Evolutionary conservation across 1,140 invertebrate genomes (phyloP), one percentile per base, ranked within the genome.

Genomic region (Eumaeus atala): DNA sequence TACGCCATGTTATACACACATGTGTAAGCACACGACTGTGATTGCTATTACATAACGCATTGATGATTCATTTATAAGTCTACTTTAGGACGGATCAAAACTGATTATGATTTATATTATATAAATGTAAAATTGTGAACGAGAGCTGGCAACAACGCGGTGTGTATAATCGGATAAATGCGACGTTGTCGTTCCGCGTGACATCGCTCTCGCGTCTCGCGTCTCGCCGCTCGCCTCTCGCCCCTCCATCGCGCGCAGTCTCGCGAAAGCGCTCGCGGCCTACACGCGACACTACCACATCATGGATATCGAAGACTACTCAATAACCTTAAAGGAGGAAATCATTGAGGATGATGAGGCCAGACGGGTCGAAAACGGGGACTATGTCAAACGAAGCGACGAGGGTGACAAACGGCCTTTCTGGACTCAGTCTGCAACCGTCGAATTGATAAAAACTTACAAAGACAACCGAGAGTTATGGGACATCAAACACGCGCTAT

Each of bases 391-490:
- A 54, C 49, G 61, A 51, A 51, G 37, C 49, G 49, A 14, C 28
- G 5, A 56, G 61, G 21, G 21, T n/a, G n/a, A n/a, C 7, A 47
- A 40, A 16, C 61, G 60, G 21, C 52, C 64, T 9, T 59, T 70
- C 14, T 83, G 83, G 83, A 81, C 61, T 36, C 68, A 75, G 0
- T 76, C 82, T 36, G 80, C 70, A 48, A 84, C 80, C 0, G 70
- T 71, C 59, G 77, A 78, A 60, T 55, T 86, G 11, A 84, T 84
- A 11, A 66, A 74, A 44, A 59, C 59, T 5, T 65, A 80, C 56
- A 75, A 67, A 17, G 83, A 86, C 12, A 84, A 79, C 56, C 66
- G 71, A 14, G 80, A 76, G 58, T 53, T 86, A 33, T 86, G 83
- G 80, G 77, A 84, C 42, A 36, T 59, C 6, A 84, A 74, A 54